Base-by-base conservation (phyloP, 2,113 vertebrate species). In the Anoura caudifer region DNA sequence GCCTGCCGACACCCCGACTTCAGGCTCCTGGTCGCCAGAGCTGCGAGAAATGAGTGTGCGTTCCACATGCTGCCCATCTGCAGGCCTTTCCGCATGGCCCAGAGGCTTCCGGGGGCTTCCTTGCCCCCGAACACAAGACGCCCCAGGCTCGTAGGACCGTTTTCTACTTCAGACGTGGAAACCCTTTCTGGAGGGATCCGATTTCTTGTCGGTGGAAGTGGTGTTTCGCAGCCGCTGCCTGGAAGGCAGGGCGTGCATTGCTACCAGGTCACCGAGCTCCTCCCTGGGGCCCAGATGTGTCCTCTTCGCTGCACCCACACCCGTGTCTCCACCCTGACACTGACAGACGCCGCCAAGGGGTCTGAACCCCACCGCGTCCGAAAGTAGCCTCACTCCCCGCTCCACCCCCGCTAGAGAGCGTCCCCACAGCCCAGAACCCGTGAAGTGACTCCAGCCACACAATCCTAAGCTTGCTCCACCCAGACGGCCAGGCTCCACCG, bases 401-500 rank as follows among this genome's bases (percentile, higher is more conserved):
- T 26, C 56, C 56, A 56, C 54, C 54, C 54, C 54, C 22, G 20
- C 7, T 14, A 4, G 63, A 41, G 26, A 52, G 31, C 24, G 20
- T 4, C 19, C 41, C 0, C 0, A 20, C 12, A 50, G 20, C 24
- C 56, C 28, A 28, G n/a, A 90, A 26, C 3, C 41, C 52, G 13
- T 11, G 5, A 72, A 20, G 24, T 22, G 2, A 12, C 2, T 28
- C 65, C 54, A 15, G 7, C 24, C 7, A 3, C 10, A 9, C 5
- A 13, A 3, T 7, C 38, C 19, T 76, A 24, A 22, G 10, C 43
- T 17, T 24, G 13, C 8, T 28, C 3, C 7, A 28, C 8, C 7
- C 43, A 4, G 3, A 4, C 38, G 0, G 1, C 47, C 22, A 1
- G 38, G 36, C 36, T n/a, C 26, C 12, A 16, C 45, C 3, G 0